Evolutionary conservation across 64 coral and sea anemone species (phyloP), one percentile per base, ranked within the genome.

Genomic region (Stylophora pistillata): DNA sequence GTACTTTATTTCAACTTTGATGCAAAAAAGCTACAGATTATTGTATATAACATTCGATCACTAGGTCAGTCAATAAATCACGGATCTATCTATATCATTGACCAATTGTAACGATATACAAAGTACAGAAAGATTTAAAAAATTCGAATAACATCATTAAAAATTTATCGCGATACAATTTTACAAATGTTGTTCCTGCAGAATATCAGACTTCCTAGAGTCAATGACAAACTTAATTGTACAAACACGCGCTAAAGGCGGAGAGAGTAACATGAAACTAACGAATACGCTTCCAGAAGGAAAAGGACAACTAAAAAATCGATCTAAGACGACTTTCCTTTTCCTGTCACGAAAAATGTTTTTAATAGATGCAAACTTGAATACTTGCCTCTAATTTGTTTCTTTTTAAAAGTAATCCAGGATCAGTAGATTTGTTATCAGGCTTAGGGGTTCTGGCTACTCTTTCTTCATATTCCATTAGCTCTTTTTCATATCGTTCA

Each of bases 361-460:
- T 77, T 33, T 69, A 3, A 68, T 34, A 47, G 41, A 13, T 88
- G 14, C 55, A 31, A 28, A 57, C 10, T 54, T 21, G 13, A 23
- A 71, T 53, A 93, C 91, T 93, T 92, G 78, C 95, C 91, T 96
- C 85, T 52, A 90, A 58, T 90, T 88, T 73, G 29, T 78, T 56
- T 13, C 91, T 82, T 62, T 77, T 85, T 56, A 93, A 28, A 60
- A 97, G 87, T 15, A 97, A 78, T 15, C 95, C 88, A 18, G 95
- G 91, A 32, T 93, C 91, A 20, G 87, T 34, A 53, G 91, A 97
- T 21, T 63, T 90, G 77, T 97, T 90, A 20, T 72, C 55, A 2
- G 74, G 75, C n/a, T 79, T 82, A 15, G 87, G 82, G 15, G 58
- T 61, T 18, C 32, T 71, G 31, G 82, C 71, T 30, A 90, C n/a